Base-by-base conservation (phyloP, 2,888 invertebrate species). In the Parelbella ahira region DNA sequence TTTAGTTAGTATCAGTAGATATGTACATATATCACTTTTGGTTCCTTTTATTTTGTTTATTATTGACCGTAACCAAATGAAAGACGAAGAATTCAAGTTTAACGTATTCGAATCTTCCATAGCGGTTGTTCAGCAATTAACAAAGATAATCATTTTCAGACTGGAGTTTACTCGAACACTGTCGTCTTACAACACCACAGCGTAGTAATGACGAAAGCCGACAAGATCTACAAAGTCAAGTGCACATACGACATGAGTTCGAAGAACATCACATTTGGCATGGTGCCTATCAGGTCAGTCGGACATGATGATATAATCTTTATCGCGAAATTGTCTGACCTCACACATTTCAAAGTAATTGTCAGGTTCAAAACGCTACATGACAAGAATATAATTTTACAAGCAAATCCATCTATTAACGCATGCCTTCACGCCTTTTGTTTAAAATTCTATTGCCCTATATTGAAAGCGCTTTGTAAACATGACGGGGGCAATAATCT, bases 221-320 rank as follows among this genome's bases (percentile, higher is more conserved):
- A 97, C 75, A 97, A 97, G 78, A 97, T 97, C 71, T 97, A 97
- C 90, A 97, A 97, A 88, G 96, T 97, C 45, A 96, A 97, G 74
- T 97, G 97, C 71, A 97, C 97, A 3, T 97, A 97, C 79, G 97
- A 97, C 75, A 97, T 97, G 94, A 95, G 96, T 53, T 96, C 97
- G 9, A 96, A 96, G 89, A 97, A 97, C 80, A 96, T 97, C 59
- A 97, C 97, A 19, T 97, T 97, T 88, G 97, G 97, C 88, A 97
- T 97, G 97, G 96, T 97, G 93, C 97, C 97, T 51, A 96, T 97
- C 81, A 93, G 94, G 93, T 93, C 71, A 72, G 83, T 80, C 10
- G 36, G 34, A n/a, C 20, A 0, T 28, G 2, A 23, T 55, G 15
- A 15, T 15, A 23, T 4, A 2, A n/a, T n/a, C n/a, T n/a, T 12